A percentile compares a stretch with the other conserved stretches of the same genome.
Evolutionary conservation across 2,888 invertebrate species (phyloP).

Genomic region (Macrosoma leucophasiata): DNA sequence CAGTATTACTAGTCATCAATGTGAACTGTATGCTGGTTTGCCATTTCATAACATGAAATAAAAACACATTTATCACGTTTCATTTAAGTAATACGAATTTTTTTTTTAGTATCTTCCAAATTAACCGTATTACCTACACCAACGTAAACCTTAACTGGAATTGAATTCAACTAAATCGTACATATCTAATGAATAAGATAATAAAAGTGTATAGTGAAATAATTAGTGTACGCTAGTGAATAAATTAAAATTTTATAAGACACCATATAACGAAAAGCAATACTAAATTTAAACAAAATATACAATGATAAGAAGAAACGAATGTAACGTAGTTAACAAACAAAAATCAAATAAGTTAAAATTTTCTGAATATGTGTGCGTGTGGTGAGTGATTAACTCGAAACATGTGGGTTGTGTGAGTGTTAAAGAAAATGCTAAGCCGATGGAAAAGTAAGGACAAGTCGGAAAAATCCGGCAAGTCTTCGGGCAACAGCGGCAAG

Average conservation of each 20-base stretch:
- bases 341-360: conserved; percentile 3
- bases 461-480: conserved; percentile 80
- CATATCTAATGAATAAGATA: conserved; percentile 13
- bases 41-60: too few species aligned
- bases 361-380: conserved; percentile 7
- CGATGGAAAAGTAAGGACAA: conserved; percentile 92
- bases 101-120: too few species aligned
- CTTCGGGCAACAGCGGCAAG: conserved; percentile 82
- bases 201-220: conserved; percentile 9
- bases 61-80: too few species aligned
- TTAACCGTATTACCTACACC: too few species aligned
- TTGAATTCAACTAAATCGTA: conserved; percentile 12
- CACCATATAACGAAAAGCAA: too few species aligned
- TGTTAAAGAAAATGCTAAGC: conserved; percentile 79
- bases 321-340: not conserved
- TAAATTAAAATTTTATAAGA: too few species aligned
- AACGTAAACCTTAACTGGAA: conserved; percentile 12
- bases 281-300: conserved; percentile 4
- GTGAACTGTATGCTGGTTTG: too few species aligned
- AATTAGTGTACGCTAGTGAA: too few species aligned
- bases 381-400: conserved; percentile 10
- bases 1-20: too few species aligned
- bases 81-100: too few species aligned
- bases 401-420: conserved; percentile 13
- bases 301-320: conserved; percentile 2